Conservation (phyloP, 2,888 invertebrate genomes). For the Byasa hedistus region DNA sequence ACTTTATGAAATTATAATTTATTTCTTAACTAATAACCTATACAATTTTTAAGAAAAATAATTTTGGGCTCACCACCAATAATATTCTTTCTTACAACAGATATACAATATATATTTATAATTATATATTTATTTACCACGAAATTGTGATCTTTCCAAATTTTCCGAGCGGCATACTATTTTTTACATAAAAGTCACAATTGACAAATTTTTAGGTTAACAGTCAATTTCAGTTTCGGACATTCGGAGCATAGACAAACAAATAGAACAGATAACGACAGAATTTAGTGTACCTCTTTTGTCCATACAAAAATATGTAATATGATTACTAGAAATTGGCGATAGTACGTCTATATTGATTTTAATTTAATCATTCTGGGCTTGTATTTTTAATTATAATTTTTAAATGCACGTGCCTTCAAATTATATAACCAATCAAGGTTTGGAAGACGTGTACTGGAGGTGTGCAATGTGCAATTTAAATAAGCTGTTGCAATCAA, state of each 20-base stretch:
- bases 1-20: neutral
- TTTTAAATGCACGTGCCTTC: too few species aligned
- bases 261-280: neutral
- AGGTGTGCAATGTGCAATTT: too few species aligned
- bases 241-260: neutral
- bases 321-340: too few species aligned
- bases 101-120: slow-evolving; percentile 33
- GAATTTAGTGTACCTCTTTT: too few species aligned
- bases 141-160: slow-evolving; percentile 76
- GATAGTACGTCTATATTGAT: too few species aligned
- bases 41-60: slow-evolving; percentile 24
- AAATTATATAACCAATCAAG: too few species aligned
- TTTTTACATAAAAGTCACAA: slow-evolving; percentile 42
- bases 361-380: too few species aligned
- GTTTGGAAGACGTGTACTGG: too few species aligned
- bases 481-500: too few species aligned
- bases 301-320: too few species aligned
- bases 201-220: slow-evolving; percentile 49
- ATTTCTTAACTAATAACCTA: slow-evolving; percentile 31
- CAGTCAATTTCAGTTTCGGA: neutral
- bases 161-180: slow-evolving; percentile 79
- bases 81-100: slow-evolving; percentile 26
- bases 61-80: slow-evolving; percentile 39
- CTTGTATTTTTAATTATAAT: too few species aligned
- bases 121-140: slow-evolving; percentile 67